Conservation (phyloP, 2,888 invertebrate genomes). For the Cremastobaeus sp. region DNA sequence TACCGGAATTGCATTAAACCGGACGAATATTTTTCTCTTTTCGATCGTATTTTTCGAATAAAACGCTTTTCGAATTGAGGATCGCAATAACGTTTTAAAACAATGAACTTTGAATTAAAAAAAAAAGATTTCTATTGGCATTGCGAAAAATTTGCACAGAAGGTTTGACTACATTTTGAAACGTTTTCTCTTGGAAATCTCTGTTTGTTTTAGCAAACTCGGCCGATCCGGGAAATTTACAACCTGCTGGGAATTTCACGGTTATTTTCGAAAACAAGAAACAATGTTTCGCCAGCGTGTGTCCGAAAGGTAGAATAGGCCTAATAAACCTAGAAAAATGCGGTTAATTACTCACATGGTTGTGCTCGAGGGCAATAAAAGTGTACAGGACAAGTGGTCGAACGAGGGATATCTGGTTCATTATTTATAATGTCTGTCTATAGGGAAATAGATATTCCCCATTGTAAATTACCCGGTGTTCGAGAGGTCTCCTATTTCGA, state of each 20-base stretch:
- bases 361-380: slow-evolving; percentile 34
- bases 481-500: slow-evolving; percentile 68
- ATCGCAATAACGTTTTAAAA: no score
- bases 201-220: no score
- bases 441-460: slow-evolving; percentile 42
- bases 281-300: slow-evolving; percentile 41
- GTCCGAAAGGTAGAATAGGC: slow-evolving; percentile 30
- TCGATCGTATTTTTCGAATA: slow-evolving; percentile 35
- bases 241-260: slow-evolving; percentile 29
- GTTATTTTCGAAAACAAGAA: slow-evolving; percentile 25
- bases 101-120: background rate
- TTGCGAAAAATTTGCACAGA: no score
- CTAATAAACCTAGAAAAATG: slow-evolving; percentile 32
- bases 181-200: no score
- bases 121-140: no score
- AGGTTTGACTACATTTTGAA: no score
- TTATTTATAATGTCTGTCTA: slow-evolving; percentile 56
- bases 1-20: slow-evolving; percentile 48
- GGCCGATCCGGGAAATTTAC: no score
- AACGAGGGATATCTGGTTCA: slow-evolving; percentile 36
- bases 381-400: slow-evolving; percentile 18
- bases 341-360: slow-evolving; percentile 42
- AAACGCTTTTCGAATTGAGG: slow-evolving; percentile 22
- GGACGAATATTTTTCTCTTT: slow-evolving; percentile 34
- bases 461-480: slow-evolving; percentile 67